Evolutionary conservation across 2,888 invertebrate genomes (phyloP), one percentile per base, ranked within the genome.

Genomic region (Isoperla grammatica): DNA sequence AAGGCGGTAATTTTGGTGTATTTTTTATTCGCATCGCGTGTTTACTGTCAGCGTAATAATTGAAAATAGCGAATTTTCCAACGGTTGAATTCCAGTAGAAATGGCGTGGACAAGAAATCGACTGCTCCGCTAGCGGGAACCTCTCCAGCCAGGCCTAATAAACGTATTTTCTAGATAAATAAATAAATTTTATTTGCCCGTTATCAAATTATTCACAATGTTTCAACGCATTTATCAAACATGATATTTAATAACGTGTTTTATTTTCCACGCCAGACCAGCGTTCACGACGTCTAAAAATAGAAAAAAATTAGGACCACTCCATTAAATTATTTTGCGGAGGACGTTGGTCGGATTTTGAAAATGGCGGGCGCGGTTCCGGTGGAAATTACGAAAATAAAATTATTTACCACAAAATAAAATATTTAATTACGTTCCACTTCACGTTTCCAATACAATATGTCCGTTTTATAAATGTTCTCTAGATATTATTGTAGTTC

Each of bases 1-100:
- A 69, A 64, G 66, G 67, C 64, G 65, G 66, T 72, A 71, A 73
- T 75, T 73, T 71, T 70, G 59, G 64, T 66, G 66, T 57, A 55
- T 63, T 62, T 65, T 68, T 66, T 65, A n/a, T 65, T 65, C 58
- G 60, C 55, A 48, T 50, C 68, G 53, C 55, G 57, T 45, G 50
- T 54, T 64, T 69, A 65, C 66, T 71, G 68, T 58, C 64, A 64
- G 65, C 65, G 70, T 60, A 71, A 74, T 59, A 61, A 63, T 55
- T 62, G 49, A 37, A 50, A 46, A 29, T 42, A 35, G 12, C 19
- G 40, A 42, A 39, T 39, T 46, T 43, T 56, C 13, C 23, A 13
- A 56, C 50, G 53, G 56, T 42, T 29, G 56, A 55, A 39, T 19
- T n/a, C 23, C 19, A 4, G 35, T 35, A 57, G 37, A 54, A 53